Base-by-base conservation (phyloP, 2,113 vertebrate species). In the Mionectes macconnelli region DNA sequence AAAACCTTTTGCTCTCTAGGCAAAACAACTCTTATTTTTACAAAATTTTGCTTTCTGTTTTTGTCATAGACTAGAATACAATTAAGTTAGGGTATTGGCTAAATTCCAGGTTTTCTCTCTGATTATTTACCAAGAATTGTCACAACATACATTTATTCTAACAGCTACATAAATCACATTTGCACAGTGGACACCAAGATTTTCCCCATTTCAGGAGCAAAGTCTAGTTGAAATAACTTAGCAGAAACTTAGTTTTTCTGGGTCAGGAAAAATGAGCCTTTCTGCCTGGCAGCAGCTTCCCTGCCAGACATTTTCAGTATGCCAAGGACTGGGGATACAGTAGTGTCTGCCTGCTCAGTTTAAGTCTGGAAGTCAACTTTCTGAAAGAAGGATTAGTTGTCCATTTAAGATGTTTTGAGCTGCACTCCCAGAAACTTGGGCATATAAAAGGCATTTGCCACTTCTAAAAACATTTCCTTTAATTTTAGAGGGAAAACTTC, bases 261-360 rank as follows among this genome's bases (percentile, higher is more conserved):
- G 5, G 44, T 10, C 39, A 52, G 44, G 28, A 53, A 52, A 21
- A 89, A 50, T 0, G 0, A 84, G 18, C 6, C 37, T 28, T 52
- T 83, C 45, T 23, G 22, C 55, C 62, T 62, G 74, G 52, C 25
- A 79, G 22, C 57, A 89, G 52, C 20, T 79, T 82, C 37, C 20
- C 25, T 67, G 35, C 17, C 22, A 81, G 45, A 19, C 63, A 68
- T 59, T 76, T 90, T 56, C 49, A 44, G 17, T 50, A 4, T 24
- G 10, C 13, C 37, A 59, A 49, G 55, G 14, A 45, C 27, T 25
- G 10, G 27, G 23, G 6, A 55, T 40, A 59, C 12, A 55, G 44
- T 22, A 63, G 14, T 10, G 27, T 42, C 35, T 89, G 33, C 39
- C 50, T 56, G 40, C 21, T 79, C 45, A 52, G 40, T 28, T 10